Base-by-base conservation (phyloP, 2,797 vertebrate species). In the Garrulus glandarius region DNA sequence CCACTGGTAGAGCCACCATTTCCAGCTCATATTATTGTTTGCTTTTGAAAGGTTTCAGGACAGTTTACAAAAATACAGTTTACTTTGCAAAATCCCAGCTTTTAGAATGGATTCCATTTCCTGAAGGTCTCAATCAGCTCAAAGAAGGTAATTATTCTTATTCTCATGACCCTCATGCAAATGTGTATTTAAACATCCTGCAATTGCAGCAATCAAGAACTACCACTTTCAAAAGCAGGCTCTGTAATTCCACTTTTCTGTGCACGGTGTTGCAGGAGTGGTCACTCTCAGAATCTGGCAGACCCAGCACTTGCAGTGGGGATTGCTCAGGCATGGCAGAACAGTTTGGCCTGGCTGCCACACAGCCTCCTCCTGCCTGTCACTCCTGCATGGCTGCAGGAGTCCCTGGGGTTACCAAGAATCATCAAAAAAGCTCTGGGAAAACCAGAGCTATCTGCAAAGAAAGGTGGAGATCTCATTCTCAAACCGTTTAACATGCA, bases 301-400 rank as follows among this genome's bases (percentile, higher is more conserved):
- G 44, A 37, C 11, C 19, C 1, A 5, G 26, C 1, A 6, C 18
- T 61, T n/a, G 26, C 2, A 0, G 26, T 6, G 13, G 12, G 1
- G 10, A 47, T 3, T 46, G 26, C 61, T 77, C 0, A 0, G n/a
- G 46, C 27, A 39, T 23, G 29, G 37, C 22, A 43, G 41, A 59
- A 15, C 10, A 59, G 43, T 5, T 16, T 67, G 76, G 71, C 30
- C 29, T 5, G 9, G 29, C 37, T 64, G 64, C 34, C 27, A 53
- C 1, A 4, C 29, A 36, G 44, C 17, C 57, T 67, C 22, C 53
- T 63, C 6, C 13, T 30, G 67, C 34, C 67, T 34, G 5, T 30
- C 2, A 1, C 41, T 46, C 27, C 71, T 36, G 23, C 13, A 26
- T 27, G 43, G 47, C 39, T 1, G 1, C 1, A 2, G 49, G 21